A percentile compares a stretch with the other conserved stretches of the same genome.
Conservation (phyloP, 2,113 vertebrate species). For the Tor tambroides region DNA sequence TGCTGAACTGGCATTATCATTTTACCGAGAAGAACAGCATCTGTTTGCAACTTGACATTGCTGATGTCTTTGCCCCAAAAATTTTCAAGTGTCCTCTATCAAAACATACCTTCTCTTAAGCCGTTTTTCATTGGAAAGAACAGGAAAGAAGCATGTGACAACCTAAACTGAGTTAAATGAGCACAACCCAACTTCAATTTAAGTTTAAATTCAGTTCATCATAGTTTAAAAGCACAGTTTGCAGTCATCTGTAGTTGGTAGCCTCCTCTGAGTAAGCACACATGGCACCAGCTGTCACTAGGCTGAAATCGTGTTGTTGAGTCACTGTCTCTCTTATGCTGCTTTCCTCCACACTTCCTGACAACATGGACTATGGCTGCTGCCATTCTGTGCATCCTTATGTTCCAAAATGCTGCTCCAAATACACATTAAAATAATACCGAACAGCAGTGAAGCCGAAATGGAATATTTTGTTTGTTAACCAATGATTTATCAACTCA, state of each 20-base stretch:
- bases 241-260: background rate
- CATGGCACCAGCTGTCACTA: slow-evolving; percentile 48
- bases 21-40: slow-evolving; percentile 15
- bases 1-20: slow-evolving; percentile 40
- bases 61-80: background rate
- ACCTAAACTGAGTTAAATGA: background rate
- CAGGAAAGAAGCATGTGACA: background rate
- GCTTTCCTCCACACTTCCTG: slow-evolving; percentile 27
- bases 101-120: background rate
- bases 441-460: background rate
- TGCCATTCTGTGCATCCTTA: slow-evolving; percentile 26
- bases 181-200: background rate
- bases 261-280: slow-evolving; percentile 5
- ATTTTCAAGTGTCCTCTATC: background rate
- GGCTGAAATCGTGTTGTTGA: slow-evolving; percentile 43
- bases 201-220: background rate
- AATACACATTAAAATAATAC: background rate
- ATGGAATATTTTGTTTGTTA: background rate
- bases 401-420: background rate
- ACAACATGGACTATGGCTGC: background rate
- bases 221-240: slow-evolving; percentile 5
- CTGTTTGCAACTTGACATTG: slow-evolving; percentile 21
- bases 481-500: slow-evolving; percentile 6
- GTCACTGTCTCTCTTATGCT: slow-evolving; percentile 32
- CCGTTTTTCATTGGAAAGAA: background rate